Base-by-base conservation (phyloP, 2,888 invertebrate genomes). In the Unio pictorum region DNA sequence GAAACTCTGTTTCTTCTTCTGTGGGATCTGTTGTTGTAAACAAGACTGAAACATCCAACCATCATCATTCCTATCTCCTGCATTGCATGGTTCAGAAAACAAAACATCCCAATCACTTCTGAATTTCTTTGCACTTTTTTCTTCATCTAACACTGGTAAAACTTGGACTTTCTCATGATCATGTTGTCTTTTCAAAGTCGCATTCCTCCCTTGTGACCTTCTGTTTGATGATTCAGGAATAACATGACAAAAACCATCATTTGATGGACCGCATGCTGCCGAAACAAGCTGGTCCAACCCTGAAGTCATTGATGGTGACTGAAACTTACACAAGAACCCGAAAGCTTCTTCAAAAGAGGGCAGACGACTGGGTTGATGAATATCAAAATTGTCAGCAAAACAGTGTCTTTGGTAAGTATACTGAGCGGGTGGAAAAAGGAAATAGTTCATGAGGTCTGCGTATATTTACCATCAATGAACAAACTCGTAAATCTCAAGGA, bases 1-100 rank as follows among this genome's bases (percentile, higher is more conserved):
- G 72, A 84, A 83, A 66, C 77, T 73, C 59, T 77, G 76, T 67
- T 73, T 64, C 68, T 73, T 74, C 68, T 73, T 73, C 26, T 45
- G 45, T 45, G 45, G 45, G 15, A 11, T 45, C 45, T 45, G 45
- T 11, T 45, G 11, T 45, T 45, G 45, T 45, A 45, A 45, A 45
- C 45, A 15, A 15, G 45, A 45, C 45, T 45, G 45, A 45, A 45
- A 45, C 45, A 8, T 55, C 28, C 26, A 55, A 55, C 18, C 20
- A 54, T n/a, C 23, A 7, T 23, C 7, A 63, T 60, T 55, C 23
- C 55, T 55, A 57, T 61, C 34, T 5, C 34, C 30, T n/a, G 30
- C 20, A 34, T 34, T 61, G 23, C 69, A 67, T 55, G 71, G 34
- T 30, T 67, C 67, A 55, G 65, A 73, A 61, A 77, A 77, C 17